phyloP scores from a whole-genome alignment of 1,140 invertebrate genomes.

The Phymastichus coffea region DNA sequence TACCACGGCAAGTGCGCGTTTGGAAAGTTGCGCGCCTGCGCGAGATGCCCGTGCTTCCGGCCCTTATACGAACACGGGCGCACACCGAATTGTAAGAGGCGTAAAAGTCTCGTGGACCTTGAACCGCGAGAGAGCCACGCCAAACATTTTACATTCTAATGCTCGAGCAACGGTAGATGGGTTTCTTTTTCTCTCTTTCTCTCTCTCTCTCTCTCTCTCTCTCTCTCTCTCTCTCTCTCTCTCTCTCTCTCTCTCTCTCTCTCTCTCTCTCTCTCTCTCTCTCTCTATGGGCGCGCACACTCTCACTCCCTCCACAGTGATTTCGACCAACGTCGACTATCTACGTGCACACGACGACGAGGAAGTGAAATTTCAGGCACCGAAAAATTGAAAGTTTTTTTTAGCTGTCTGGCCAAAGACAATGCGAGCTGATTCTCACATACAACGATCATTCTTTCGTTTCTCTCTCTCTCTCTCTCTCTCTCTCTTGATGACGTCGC shows the following conservation, averaged over 20 bases:
- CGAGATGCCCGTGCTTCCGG: constrained; percentile 34
- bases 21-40: constrained; percentile 34
- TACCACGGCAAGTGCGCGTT: constrained; percentile 39
- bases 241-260: background rate
- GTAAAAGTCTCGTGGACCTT: background rate
- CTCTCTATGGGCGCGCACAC: background rate
- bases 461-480: no score
- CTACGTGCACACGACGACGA: no score
- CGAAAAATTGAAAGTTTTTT: no score
- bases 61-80: constrained; percentile 23
- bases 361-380: no score
- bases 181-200: background rate
- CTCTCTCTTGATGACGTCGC: no score
- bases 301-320: no score
- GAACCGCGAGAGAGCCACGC: background rate
- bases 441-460: no score
- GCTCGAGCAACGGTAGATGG: constrained; percentile 32
- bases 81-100: background rate
- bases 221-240: background rate
- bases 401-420: no score
- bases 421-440: no score
- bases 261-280: background rate
- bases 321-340: no score
- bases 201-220: background rate
- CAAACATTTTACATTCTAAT: constrained; percentile 41